Evolutionary conservation across 2,113 vertebrate genomes (phyloP).

Genomic region (Xyliphius kryptos): DNA sequence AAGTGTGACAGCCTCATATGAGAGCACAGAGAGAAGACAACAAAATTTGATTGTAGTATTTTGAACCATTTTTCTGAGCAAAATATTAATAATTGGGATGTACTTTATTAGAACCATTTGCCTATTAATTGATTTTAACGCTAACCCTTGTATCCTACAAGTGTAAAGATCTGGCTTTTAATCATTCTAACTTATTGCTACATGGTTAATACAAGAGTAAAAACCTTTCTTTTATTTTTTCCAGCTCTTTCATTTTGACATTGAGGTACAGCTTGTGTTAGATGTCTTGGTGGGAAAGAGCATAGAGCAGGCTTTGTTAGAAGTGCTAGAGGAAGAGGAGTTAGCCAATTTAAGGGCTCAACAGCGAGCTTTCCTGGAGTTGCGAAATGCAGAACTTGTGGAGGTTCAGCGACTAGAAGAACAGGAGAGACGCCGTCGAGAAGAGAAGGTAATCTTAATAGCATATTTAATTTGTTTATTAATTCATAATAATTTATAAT

Average conservation of each 20-base stretch:
- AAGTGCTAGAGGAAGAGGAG: constrained; percentile 95
- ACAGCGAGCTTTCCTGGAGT: constrained; percentile 67
- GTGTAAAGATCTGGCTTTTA: too few relatives aligned
- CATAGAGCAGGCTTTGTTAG: constrained; percentile 83
- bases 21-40: too few relatives aligned
- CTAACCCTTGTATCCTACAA: too few relatives aligned
- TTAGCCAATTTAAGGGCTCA: constrained; percentile 67
- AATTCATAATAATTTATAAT: too few relatives aligned
- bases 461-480: too few relatives aligned
- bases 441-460: constrained; percentile 70
- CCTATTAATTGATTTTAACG: too few relatives aligned
- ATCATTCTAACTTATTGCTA: too few relatives aligned
- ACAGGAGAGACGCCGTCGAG: constrained; percentile 69
- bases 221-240: constrained; percentile 8
- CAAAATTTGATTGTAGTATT: too few relatives aligned
- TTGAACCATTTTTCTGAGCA: too few relatives aligned
- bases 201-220: not conserved
- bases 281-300: constrained; percentile 88
- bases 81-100: too few relatives aligned
- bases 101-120: too few relatives aligned
- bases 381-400: constrained; percentile 72
- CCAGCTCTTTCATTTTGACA: constrained; percentile 92
- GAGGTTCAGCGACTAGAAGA: constrained; percentile 85
- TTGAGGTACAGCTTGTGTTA: constrained; percentile 81
- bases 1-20: too few relatives aligned